These are phyloP conservation scores for Heteropelma amictum DNA, from an alignment of 2,888 invertebrate genomes.

Conservation along the genomic window DNA sequence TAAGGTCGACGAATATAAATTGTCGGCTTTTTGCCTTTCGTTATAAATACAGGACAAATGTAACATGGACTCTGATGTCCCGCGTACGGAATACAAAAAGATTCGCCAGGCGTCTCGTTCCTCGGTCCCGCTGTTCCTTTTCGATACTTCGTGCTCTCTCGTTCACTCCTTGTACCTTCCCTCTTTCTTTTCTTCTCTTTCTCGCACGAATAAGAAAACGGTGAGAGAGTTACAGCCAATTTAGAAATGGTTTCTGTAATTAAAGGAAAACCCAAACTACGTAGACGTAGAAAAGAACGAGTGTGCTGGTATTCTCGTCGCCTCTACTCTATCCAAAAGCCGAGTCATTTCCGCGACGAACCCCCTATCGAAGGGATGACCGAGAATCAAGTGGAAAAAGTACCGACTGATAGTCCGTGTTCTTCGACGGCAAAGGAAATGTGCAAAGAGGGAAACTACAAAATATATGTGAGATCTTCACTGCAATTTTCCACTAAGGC, in stretches of 20 bases:
- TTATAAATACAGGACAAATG: constrained; percentile 43
- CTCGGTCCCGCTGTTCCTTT: constrained; percentile 12
- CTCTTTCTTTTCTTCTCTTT: constrained; percentile 4
- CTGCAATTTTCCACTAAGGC: constrained; percentile 19
- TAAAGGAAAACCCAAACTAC: constrained; percentile 62
- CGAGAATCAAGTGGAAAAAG: constrained; percentile 51
- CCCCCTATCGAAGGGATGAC: constrained; percentile 46
- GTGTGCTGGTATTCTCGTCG: constrained; percentile 40
- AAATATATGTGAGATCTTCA: constrained; percentile 36
- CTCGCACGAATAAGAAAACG: constrained; percentile 51
- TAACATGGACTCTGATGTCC: constrained; percentile 40
- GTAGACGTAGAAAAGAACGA: constrained; percentile 28
- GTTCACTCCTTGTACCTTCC: background rate
- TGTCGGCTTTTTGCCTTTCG: constrained; percentile 56
- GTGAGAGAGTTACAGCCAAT: constrained; percentile 67
- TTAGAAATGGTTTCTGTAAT: constrained; percentile 70
- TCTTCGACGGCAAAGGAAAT: constrained; percentile 56
- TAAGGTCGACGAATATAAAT: constrained; percentile 60
- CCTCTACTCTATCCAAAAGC: constrained; percentile 4
- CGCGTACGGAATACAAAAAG: constrained; percentile 49
- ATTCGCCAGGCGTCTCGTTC: constrained; percentile 37
- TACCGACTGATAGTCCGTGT: constrained; percentile 25
- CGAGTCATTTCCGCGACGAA: background rate
- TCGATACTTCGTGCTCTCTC: constrained; percentile 7
- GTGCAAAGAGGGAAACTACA: constrained; percentile 41